Evolutionary conservation across 2,797 vertebrate genomes (phyloP).

Genomic region (Limosa lapponica): DNA sequence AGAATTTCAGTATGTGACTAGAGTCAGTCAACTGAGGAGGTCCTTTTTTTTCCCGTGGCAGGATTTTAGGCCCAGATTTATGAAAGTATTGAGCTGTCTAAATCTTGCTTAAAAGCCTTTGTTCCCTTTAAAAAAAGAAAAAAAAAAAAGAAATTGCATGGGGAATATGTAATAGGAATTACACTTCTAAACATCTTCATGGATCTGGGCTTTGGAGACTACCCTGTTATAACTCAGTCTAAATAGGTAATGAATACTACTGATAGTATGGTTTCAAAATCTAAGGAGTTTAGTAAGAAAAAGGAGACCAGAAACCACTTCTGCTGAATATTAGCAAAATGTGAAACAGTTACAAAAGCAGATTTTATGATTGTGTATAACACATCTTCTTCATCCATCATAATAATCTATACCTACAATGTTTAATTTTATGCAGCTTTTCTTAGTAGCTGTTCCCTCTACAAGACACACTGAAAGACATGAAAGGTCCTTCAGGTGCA

Average conservation of each 20-base stretch:
- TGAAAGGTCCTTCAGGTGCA: background rate
- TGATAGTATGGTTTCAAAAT: slow-evolving; percentile 50
- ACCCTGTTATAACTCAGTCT: background rate
- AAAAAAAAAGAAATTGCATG: background rate
- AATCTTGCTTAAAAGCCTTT: background rate
- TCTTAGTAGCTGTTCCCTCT: background rate
- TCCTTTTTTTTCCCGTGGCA: background rate
- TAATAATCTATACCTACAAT: background rate
- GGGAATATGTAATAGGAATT: background rate
- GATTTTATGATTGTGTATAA: background rate
- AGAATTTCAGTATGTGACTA: background rate
- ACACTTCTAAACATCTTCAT: background rate
- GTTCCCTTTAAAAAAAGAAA: background rate
- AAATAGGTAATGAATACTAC: slow-evolving; percentile 6
- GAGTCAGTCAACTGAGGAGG: background rate
- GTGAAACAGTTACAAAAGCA: slow-evolving; percentile 1
- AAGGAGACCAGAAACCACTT: slow-evolving; percentile 25
- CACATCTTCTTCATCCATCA: background rate
- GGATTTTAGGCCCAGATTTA: background rate
- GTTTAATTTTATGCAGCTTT: slow-evolving; percentile 31
- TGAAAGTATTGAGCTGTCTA: background rate
- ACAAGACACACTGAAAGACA: background rate
- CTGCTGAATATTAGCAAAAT: slow-evolving; percentile 21
- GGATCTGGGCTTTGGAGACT: background rate
- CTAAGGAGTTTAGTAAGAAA: slow-evolving; percentile 38